phyloP scores from a whole-genome alignment of 1,140 invertebrate species.

The Atta texana region DNA sequence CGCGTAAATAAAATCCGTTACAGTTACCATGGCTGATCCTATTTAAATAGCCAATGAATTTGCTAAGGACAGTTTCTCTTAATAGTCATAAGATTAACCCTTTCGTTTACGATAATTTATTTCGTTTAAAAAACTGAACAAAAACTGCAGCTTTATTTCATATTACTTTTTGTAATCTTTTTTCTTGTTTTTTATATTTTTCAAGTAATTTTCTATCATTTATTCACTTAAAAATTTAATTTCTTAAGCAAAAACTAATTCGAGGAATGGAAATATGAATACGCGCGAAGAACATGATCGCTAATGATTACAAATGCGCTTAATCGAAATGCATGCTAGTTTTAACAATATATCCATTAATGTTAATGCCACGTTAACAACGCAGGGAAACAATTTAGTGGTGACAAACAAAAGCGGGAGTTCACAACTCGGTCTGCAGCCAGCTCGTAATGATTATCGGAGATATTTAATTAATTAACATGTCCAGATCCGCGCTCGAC shows the following conservation, averaged over 20 bases:
- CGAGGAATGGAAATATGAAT: conserved; percentile 1
- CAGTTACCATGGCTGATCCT: conserved; percentile 35
- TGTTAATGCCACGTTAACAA: conserved; percentile 81
- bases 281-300: background rate
- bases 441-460: conserved; percentile 79
- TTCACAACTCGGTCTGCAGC: conserved; percentile 29
- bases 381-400: conserved; percentile 76
- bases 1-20: conserved; percentile 73
- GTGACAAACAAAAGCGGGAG: conserved; percentile 76
- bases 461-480: conserved; percentile 84
- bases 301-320: conserved; percentile 80
- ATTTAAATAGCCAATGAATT: conserved; percentile 56
- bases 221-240: background rate
- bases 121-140: background rate
- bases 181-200: background rate
- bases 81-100: conserved; percentile 33
- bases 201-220: background rate
- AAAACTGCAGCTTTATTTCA: background rate
- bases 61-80: conserved; percentile 15
- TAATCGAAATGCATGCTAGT: conserved; percentile 81
- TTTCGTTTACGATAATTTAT: conserved; percentile 7
- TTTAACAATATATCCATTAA: conserved; percentile 84
- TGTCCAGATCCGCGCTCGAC: conserved; percentile 62
- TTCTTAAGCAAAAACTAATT: conserved; percentile 22
- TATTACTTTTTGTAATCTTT: background rate